These are phyloP conservation scores for Cryptus viduatorius DNA, from an alignment of 2,888 invertebrate species.

Conservation along the genomic window DNA sequence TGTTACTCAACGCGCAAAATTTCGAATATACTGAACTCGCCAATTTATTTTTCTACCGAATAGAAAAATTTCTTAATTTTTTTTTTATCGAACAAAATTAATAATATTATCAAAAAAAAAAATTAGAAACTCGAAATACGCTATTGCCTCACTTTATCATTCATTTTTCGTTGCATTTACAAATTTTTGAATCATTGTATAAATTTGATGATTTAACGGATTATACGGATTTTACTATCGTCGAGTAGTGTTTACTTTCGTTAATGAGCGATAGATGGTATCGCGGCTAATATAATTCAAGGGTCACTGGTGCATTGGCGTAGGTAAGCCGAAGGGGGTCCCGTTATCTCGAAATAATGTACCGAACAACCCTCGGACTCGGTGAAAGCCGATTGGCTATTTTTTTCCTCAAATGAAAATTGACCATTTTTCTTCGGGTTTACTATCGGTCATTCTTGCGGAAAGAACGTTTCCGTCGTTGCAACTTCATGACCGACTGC, in stretches of 20 bases:
- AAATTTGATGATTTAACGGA: constrained; percentile 1
- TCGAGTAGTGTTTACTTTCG: neutral
- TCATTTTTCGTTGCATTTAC: neutral
- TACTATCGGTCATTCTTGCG: neutral
- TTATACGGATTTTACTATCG: neutral
- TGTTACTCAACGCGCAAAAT: constrained; percentile 36
- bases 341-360: constrained; percentile 3
- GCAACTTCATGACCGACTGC: constrained; percentile 18
- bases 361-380: constrained; percentile 10
- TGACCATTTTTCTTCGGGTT: constrained; percentile 22
- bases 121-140: neutral
- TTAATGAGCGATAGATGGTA: constrained; percentile 8
- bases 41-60: neutral
- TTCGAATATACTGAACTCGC: neutral
- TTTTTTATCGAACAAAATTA: neutral
- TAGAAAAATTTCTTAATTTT: neutral
- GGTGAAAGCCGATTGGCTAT: constrained; percentile 27
- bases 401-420: neutral
- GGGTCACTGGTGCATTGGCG: constrained; percentile 21
- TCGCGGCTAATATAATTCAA: constrained; percentile 23
- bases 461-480: constrained; percentile 19
- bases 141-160: neutral
- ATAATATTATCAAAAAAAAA: neutral
- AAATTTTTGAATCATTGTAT: neutral
- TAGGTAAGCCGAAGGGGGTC: neutral